Percentiles rank a stretch among this genome's conserved stretches.
These are phyloP conservation scores for Crotalus viridis DNA, from an alignment of 2,113 vertebrate species.

Conservation along the genomic window DNA sequence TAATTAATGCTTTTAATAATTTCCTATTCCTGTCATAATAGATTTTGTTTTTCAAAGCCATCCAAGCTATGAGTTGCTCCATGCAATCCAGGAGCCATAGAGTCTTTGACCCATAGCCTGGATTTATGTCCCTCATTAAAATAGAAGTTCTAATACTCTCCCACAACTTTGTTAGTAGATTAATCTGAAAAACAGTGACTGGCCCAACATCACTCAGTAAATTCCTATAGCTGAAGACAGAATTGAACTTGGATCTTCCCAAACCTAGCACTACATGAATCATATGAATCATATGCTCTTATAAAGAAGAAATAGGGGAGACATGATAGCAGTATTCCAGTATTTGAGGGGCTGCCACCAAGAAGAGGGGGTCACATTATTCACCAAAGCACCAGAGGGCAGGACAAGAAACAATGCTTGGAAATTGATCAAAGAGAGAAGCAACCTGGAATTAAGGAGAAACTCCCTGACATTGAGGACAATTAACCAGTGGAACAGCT, in stretches of 20 bases:
- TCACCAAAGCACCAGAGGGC: too few relatives aligned
- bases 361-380: too few relatives aligned
- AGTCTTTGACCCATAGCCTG: neutral
- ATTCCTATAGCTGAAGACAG: neutral
- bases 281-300: conserved; percentile 1
- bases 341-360: too few relatives aligned
- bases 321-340: too few relatives aligned
- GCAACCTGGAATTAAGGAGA: too few relatives aligned
- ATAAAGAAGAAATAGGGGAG: neutral
- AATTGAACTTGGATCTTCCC: neutral
- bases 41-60: neutral
- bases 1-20: neutral
- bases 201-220: neutral
- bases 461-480: too few relatives aligned
- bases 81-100: neutral
- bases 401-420: too few relatives aligned
- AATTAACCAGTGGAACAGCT: too few relatives aligned
- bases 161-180: neutral
- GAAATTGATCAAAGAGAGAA: too few relatives aligned
- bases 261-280: neutral
- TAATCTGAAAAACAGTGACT: neutral
- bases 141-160: neutral
- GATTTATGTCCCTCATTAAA: neutral
- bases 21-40: neutral
- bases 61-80: neutral